Conservation (phyloP, 2,113 vertebrate genomes). For the Symphodus melops region DNA sequence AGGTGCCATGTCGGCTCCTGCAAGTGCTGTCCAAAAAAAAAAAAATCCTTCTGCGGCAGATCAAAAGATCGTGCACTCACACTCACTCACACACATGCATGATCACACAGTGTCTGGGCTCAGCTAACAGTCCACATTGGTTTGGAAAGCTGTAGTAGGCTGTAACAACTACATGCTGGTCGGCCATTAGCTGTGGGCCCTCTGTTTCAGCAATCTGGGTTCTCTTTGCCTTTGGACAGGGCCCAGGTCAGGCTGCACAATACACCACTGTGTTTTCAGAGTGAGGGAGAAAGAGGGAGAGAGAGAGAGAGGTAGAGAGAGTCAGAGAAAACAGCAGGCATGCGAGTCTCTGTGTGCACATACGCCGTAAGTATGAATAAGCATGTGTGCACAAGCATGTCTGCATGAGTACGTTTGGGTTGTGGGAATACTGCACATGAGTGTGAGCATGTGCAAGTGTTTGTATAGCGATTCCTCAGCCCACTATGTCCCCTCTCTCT, state of each 20-base stretch:
- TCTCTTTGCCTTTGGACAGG: conserved; percentile 75
- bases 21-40: conserved; percentile 66
- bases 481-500: conserved; percentile 22
- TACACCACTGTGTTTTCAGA: conserved; percentile 75
- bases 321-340: conserved; percentile 40
- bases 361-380: conserved; percentile 18
- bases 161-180: conserved; percentile 69
- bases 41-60: conserved; percentile 71
- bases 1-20: conserved; percentile 72
- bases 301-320: conserved; percentile 9
- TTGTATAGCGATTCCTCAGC: conserved; percentile 8
- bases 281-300: conserved; percentile 3
- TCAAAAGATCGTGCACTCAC: conserved; percentile 60
- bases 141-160: conserved; percentile 65
- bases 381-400: conserved; percentile 13
- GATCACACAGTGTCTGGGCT: conserved; percentile 38
- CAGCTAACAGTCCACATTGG: conserved; percentile 65
- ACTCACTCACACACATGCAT: conserved; percentile 22
- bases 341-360: conserved; percentile 32
- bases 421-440: conserved; percentile 12
- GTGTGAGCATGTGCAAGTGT: neutral
- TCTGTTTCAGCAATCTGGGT: conserved; percentile 80
- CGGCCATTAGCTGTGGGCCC: conserved; percentile 67
- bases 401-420: conserved; percentile 31
- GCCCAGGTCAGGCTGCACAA: conserved; percentile 77